Percentiles rank a stretch among this genome's conserved stretches.
These are phyloP conservation scores for Chunga burmeisteri DNA, from an alignment of 2,113 vertebrate genomes.

Conservation along the genomic window DNA sequence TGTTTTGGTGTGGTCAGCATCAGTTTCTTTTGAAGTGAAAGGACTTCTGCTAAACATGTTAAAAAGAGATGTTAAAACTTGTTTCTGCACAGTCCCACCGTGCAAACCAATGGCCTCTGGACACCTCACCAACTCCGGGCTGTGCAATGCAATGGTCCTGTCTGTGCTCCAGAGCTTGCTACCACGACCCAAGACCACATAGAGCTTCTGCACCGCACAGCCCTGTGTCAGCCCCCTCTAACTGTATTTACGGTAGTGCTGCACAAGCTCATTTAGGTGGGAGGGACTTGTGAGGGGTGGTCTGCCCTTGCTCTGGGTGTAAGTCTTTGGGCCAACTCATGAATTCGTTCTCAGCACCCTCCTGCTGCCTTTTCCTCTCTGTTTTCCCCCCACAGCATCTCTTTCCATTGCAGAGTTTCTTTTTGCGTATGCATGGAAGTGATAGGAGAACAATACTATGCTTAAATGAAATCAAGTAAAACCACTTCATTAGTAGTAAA, in stretches of 20 bases:
- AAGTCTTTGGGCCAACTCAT: not conserved
- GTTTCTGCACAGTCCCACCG: not conserved
- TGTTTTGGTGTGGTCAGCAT: not conserved
- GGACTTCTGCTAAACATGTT: not conserved
- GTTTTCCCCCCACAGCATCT: not conserved
- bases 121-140: not conserved
- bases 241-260: not conserved
- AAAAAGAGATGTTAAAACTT: not conserved
- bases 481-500: not conserved
- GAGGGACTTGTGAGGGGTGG: not conserved
- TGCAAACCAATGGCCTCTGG: not conserved
- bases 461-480: not conserved
- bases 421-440: not conserved
- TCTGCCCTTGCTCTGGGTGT: not conserved
- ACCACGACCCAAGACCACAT: fast-evolving
- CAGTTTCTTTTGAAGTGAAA: not conserved
- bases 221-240: not conserved
- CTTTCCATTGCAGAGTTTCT: not conserved
- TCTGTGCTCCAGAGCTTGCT: not conserved
- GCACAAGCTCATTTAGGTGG: fast-evolving
- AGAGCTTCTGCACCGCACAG: not conserved
- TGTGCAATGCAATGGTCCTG: not conserved
- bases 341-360: not conserved
- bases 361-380: not conserved
- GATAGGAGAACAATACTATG: not conserved